Evolutionary conservation across 2,888 invertebrate species (phyloP), one percentile per base, ranked within the genome.

Genomic region (Epinotia brunnichana): DNA sequence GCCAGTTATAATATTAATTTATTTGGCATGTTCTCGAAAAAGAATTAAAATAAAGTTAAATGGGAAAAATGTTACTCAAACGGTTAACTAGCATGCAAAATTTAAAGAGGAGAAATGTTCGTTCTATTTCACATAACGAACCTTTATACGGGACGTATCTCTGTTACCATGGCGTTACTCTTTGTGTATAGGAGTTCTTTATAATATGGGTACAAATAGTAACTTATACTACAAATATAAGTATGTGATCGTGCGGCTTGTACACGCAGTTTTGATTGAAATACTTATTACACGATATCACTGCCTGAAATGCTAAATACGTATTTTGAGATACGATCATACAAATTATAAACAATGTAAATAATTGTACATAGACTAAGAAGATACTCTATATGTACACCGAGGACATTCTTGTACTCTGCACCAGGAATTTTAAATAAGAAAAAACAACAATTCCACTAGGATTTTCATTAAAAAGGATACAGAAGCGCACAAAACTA

Each of bases 401-500:
- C n/a, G 15, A 48, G 44, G 44, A 13, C 51, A 19, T 54, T 54
- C 35, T 53, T 53, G 35, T 63, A 63, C 51, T 39, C 39, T 9
- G 64, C 39, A 39, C 17, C 4, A 64, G 19, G 21, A 53, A 64
- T 19, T 53, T 68, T 59, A 51, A 60, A 60, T 39, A 21, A 51
- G n/a, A 59, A 51, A 51, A 68, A 57, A 68, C n/a, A 59, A 10
- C 17, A 17, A 29, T 51, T 24, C 0, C 56, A n/a, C n/a, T 7
- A 59, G 41, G 54, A 62, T 21, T 57, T 67, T 61, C 68, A 68
- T 68, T 57, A 62, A 72, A 64, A 66, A 48, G 17, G 53, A 60
- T 54, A 54, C 39, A 57, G 48, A 62, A 62, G 44, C 54, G 67
- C 54, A 56, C 13, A 48, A 39, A 53, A 69, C 51, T 63, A 71